phyloP scores from a whole-genome alignment of 2,113 vertebrate species.

The Plecturocebus donacophilus region DNA sequence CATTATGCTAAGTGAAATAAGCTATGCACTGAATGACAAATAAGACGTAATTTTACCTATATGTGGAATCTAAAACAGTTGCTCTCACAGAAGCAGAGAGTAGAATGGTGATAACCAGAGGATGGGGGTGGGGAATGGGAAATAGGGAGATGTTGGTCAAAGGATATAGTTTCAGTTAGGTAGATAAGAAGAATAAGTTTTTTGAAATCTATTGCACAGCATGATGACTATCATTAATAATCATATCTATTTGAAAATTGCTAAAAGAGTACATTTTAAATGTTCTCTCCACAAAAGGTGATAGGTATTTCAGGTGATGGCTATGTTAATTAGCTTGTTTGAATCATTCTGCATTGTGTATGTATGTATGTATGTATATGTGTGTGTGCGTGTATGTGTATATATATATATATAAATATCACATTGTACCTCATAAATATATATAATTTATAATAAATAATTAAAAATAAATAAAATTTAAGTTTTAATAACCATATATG shows the following conservation, averaged over 20 bases:
- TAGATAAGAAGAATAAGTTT: neutral
- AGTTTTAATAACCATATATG: neutral
- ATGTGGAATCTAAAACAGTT: neutral
- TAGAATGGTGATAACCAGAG: neutral
- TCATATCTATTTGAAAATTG: neutral
- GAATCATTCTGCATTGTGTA: neutral
- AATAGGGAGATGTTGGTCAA: neutral
- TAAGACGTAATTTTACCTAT: neutral
- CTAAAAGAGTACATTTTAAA: neutral
- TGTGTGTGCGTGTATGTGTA: neutral
- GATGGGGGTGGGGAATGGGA: too few relatives aligned
- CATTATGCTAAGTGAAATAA: neutral
- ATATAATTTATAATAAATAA: neutral
- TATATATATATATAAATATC: too few relatives aligned
- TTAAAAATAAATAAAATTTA: neutral
- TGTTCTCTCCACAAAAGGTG: neutral
- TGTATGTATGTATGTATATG: neutral
- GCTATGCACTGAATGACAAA: neutral
- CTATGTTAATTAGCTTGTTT: neutral
- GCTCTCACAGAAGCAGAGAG: neutral
- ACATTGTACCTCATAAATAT: neutral
- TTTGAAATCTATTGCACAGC: neutral
- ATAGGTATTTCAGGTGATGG: neutral
- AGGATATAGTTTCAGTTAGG: too few relatives aligned
- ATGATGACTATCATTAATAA: neutral